phyloP scores from a whole-genome alignment of 2,888 invertebrate genomes.

The Cerastis rubricosa region DNA sequence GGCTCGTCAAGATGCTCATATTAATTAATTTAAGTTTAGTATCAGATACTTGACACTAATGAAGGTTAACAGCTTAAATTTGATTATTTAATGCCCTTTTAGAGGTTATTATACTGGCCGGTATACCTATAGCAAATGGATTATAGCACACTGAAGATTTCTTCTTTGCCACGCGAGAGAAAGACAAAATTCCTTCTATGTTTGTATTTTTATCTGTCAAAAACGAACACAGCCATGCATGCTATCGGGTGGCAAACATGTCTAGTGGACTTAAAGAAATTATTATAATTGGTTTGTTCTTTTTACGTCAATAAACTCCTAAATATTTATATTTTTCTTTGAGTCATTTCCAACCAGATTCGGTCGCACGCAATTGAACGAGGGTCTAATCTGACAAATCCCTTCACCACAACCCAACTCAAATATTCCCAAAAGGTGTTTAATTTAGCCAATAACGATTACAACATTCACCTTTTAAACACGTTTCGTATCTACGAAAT shows the following conservation, averaged over 20 bases:
- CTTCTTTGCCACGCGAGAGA: background rate
- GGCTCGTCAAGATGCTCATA: slow-evolving; percentile 40
- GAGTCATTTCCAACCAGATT: background rate
- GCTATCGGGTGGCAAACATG: background rate
- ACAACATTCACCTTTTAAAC: slow-evolving; percentile 18
- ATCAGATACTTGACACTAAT: slow-evolving; percentile 15
- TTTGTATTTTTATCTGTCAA: background rate
- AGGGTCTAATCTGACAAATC: background rate
- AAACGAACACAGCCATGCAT: background rate
- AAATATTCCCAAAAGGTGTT: background rate
- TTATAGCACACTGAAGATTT: background rate
- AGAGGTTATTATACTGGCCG: background rate
- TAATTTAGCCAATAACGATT: slow-evolving; percentile 1
- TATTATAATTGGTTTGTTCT: background rate
- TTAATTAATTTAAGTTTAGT: slow-evolving; percentile 53
- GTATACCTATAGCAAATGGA: background rate
- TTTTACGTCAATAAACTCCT: background rate
- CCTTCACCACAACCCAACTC: background rate
- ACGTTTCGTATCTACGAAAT: slow-evolving; percentile 36
- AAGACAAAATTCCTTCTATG: background rate
- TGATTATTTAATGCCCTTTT: background rate
- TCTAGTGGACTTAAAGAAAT: background rate
- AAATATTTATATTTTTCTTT: background rate
- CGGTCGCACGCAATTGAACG: background rate
- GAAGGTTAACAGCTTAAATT: slow-evolving; percentile 1